Conservation (phyloP, 1,140 invertebrate genomes). For the Apis florea region DNA sequence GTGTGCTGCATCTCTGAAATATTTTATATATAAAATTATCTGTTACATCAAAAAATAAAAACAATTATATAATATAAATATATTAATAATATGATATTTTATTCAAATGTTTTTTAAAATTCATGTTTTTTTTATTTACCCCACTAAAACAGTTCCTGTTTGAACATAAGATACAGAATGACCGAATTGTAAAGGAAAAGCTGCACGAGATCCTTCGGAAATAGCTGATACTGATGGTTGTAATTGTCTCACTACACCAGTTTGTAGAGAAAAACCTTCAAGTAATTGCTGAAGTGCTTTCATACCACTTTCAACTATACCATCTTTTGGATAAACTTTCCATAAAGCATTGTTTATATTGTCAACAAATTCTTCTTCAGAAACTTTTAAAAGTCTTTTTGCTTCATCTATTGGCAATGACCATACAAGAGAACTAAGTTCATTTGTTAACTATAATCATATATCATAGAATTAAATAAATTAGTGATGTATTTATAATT, state of each 20-base stretch:
- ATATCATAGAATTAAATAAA: constrained; percentile 29
- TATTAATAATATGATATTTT: not conserved
- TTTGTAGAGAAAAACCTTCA: constrained; percentile 76
- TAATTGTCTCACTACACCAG: constrained; percentile 83
- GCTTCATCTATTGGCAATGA: constrained; percentile 89
- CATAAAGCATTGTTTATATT: constrained; percentile 93
- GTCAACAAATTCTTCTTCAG: constrained; percentile 92
- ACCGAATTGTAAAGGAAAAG: constrained; percentile 95
- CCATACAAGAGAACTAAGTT: constrained; percentile 95
- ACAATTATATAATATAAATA: constrained; percentile 17
- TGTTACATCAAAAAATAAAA: not conserved
- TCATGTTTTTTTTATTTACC: constrained; percentile 81
- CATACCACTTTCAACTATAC: constrained; percentile 81
- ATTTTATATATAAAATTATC: not conserved
- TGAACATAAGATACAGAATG: constrained; percentile 93
- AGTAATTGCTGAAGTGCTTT: constrained; percentile 81
- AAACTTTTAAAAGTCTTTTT: constrained; percentile 85
- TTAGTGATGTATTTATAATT: constrained; percentile 27
- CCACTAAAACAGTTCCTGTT: constrained; percentile 89
- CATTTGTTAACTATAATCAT: constrained; percentile 83
- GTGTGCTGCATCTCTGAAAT: constrained; percentile 95
- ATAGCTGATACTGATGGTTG: constrained; percentile 89
- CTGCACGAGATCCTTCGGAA: constrained; percentile 85
- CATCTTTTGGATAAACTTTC: constrained; percentile 84
- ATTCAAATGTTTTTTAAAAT: constrained; percentile 11